Evolutionary conservation across 92 coral and sea anemone genomes (phyloP), one percentile per base, ranked within the genome.

Genomic region (Virgularia gustaviana): DNA sequence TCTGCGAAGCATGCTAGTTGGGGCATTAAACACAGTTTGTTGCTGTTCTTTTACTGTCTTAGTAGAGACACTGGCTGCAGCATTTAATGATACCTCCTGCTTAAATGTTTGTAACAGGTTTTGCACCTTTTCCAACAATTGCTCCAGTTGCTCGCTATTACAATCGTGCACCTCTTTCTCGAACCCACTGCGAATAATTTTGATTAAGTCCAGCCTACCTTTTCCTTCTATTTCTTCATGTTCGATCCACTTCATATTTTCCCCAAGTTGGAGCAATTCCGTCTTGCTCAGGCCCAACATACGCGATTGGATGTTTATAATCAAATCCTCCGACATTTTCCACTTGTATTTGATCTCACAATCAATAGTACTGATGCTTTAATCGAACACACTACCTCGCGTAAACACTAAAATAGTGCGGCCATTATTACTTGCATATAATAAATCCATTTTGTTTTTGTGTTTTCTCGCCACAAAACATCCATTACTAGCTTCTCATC

Each of bases 311-410:
- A 57, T 37, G 22, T 57, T 35, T 9, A 54, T 54, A n/a, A 54
- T 54, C 60, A 22, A 57, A 10, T 57, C 65, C 39, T 57, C 65
- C 8, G 38, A 57, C 65, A 57, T 57, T 57, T 57, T 57, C 31
- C 33, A 4, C 6, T 8, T 9, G 31, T 15, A 25, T 25, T 25
- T 25, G n/a, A 41, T 41, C 47, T 16, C 9, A 41, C n/a, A 9
- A 41, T 16, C 47, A 41, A 16, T 9, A 9, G 9, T 41, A 41
- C 47, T 9, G n/a, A 9, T 41, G 47, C n/a, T n/a, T n/a, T n/a
- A n/a, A n/a, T n/a, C n/a, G n/a, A n/a, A n/a, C n/a, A n/a, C n/a
- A n/a, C n/a, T n/a, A n/a, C n/a, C n/a, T n/a, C n/a, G n/a, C n/a
- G n/a, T n/a, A n/a, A n/a, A n/a, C n/a, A n/a, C n/a, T n/a, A n/a